These are phyloP conservation scores for Ctenosaura bakeri DNA, from an alignment of 2,797 vertebrate genomes.

Conservation along the genomic window DNA sequence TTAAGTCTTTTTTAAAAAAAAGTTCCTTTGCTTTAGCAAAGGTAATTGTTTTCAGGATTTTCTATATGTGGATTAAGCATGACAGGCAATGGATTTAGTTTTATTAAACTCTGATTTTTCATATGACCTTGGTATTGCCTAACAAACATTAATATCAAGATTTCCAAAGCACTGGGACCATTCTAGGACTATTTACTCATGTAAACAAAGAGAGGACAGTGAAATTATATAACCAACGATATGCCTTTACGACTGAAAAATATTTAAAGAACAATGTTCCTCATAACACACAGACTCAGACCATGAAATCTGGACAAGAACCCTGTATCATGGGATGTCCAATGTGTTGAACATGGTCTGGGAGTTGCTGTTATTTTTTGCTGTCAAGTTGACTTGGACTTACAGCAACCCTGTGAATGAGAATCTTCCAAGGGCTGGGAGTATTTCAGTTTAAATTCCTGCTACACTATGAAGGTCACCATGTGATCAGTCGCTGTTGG, in stretches of 20 bases:
- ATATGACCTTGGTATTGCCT: conserved; percentile 11
- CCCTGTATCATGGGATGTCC: neutral
- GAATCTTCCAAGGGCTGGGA: too few species aligned
- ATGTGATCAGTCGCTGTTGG: neutral
- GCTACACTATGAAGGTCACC: neutral
- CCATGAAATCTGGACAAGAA: neutral
- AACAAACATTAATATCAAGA: neutral
- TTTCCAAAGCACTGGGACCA: neutral
- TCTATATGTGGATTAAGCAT: conserved; percentile 14
- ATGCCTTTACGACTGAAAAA: neutral
- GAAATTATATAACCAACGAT: neutral
- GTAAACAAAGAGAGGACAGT: conserved; percentile 5
- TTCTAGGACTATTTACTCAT: conserved; percentile 6
- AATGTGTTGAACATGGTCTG: neutral
- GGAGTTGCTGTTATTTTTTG: neutral
- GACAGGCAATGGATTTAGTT: conserved; percentile 8
- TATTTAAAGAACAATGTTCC: neutral
- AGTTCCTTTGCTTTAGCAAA: conserved; percentile 11
- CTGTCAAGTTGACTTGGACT: too few species aligned
- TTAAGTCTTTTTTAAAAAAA: conserved; percentile 12
- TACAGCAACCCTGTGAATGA: too few species aligned
- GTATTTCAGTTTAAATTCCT: neutral
- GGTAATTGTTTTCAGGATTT: neutral
- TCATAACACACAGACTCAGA: neutral
- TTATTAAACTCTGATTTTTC: conserved; percentile 15